phyloP scores from a whole-genome alignment of 2,797 vertebrate species.

The Hyperoplus immaculatus region DNA sequence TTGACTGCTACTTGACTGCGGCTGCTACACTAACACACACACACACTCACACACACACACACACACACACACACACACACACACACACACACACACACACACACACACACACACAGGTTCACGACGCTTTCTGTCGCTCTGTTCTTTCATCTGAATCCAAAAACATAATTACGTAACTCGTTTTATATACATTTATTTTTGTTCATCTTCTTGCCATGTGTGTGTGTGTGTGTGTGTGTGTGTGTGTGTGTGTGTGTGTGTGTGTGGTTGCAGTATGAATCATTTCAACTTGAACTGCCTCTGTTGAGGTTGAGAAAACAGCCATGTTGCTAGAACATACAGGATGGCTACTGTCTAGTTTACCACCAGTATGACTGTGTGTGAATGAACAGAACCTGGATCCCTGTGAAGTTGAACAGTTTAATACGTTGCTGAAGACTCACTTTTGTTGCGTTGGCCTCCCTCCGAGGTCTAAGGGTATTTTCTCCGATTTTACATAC shows the following conservation, averaged over 20 bases:
- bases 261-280: no score
- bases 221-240: not conserved
- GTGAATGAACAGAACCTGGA: no score
- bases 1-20: conserved; percentile 79
- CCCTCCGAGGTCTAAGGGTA: no score
- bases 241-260: not conserved
- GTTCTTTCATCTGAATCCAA: conserved; percentile 26
- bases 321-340: no score
- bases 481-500: no score
- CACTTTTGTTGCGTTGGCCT: no score
- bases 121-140: conserved; percentile 13
- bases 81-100: conserved; percentile 8
- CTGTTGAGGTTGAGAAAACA: no score
- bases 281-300: no score
- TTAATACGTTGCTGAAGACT: no score
- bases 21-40: not conserved
- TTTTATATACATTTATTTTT: not conserved
- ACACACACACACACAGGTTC: conserved; percentile 11
- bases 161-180: conserved; percentile 7
- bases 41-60: conserved; percentile 7
- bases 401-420: no score
- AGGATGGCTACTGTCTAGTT: no score
- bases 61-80: conserved; percentile 6
- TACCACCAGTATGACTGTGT: no score
- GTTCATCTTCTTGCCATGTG: not conserved